A percentile compares a stretch with the other conserved stretches of the same genome.
phyloP scores from a whole-genome alignment of 1,140 invertebrate genomes.

The Zaprionus lachaisei region DNA sequence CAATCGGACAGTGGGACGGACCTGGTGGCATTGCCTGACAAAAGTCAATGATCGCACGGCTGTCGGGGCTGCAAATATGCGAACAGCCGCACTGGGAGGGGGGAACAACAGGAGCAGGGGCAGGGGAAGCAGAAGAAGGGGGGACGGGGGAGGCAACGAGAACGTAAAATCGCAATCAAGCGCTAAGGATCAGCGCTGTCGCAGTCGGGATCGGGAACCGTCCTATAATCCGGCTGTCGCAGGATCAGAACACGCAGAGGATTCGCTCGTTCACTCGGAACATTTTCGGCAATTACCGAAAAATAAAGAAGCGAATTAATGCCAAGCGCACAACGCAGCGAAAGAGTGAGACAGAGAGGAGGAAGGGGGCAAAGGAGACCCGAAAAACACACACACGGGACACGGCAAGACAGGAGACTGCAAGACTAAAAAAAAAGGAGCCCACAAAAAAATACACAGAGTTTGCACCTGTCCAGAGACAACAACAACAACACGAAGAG shows the following conservation, averaged over 20 bases:
- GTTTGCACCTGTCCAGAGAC: slow-evolving; percentile 70
- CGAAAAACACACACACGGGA: slow-evolving; percentile 9
- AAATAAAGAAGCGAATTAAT: slow-evolving; percentile 80
- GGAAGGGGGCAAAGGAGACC: neutral
- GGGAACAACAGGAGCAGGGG: neutral
- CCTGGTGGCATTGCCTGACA: slow-evolving; percentile 54
- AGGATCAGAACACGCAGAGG: slow-evolving; percentile 70
- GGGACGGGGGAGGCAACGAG: slow-evolving; percentile 19
- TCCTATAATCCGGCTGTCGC: slow-evolving; percentile 69
- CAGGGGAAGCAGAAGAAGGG: neutral
- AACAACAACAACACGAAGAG: slow-evolving; percentile 10
- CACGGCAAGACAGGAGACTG: neutral
- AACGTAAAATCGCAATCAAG: slow-evolving; percentile 73
- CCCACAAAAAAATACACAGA: slow-evolving; percentile 16
- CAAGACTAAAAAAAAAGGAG: neutral
- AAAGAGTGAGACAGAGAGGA: neutral
- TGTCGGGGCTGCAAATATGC: slow-evolving; percentile 49
- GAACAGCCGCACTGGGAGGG: slow-evolving; percentile 48
- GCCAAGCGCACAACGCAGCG: slow-evolving; percentile 28
- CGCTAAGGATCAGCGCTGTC: slow-evolving; percentile 50
- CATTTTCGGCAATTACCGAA: slow-evolving; percentile 82
- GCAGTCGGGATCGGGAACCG: slow-evolving; percentile 15
- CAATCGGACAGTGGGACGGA: neutral
- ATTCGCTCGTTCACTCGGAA: slow-evolving; percentile 74
- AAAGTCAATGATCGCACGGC: slow-evolving; percentile 80